Percentiles rank a stretch among this genome's conserved stretches.
phyloP scores from a whole-genome alignment of 37 sponge, comb jelly and placozoan genomes.

The Mnemiopsis leidyi region DNA sequence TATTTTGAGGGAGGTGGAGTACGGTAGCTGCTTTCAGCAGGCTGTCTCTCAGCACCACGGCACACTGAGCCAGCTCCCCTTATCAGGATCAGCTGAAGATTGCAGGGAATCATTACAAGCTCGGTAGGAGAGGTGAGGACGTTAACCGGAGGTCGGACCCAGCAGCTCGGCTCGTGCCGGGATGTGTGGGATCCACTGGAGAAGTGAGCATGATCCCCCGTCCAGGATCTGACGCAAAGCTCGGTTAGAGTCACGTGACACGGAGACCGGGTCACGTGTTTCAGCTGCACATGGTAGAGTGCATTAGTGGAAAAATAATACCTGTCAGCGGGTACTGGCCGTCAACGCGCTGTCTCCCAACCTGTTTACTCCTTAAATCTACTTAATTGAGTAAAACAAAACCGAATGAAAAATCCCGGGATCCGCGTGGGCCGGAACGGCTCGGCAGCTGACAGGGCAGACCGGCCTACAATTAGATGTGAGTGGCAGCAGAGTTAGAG shows the following conservation, averaged over 20 bases:
- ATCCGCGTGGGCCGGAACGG: not conserved
- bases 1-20: not conserved
- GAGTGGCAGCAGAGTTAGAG: not conserved
- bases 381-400: conserved; percentile 33
- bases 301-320: conserved; percentile 59
- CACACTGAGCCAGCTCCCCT: not conserved
- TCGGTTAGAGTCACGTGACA: not conserved
- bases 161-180: not conserved
- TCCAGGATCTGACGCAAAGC: not conserved
- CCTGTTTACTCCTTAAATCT: not conserved
- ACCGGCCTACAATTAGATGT: not conserved
- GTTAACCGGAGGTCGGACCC: not conserved
- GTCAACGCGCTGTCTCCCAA: not conserved
- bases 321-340: not conserved
- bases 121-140: not conserved
- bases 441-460: not conserved
- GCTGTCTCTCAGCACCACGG: not conserved
- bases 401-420: not conserved
- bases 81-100: not conserved
- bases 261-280: conserved; percentile 3
- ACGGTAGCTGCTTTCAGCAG: not conserved
- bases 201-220: not conserved
- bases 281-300: not conserved
- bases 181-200: not conserved
- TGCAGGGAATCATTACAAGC: not conserved